Evolutionary conservation across 2,888 invertebrate genomes (phyloP), one percentile per base, ranked within the genome.

Genomic region (Notodonta dromedarius): DNA sequence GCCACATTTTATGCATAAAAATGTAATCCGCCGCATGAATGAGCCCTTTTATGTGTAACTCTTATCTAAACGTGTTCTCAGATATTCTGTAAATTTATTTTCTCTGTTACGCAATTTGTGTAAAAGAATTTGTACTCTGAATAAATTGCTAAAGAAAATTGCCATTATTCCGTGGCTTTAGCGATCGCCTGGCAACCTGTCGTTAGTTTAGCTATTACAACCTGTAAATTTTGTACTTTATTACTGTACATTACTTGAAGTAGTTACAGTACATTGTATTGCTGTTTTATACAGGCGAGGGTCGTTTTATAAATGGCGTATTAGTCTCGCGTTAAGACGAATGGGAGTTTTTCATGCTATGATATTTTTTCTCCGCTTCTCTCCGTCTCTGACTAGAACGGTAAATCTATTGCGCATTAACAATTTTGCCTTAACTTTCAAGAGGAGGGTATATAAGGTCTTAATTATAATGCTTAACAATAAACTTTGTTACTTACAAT

Each of bases 401-500:
- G 35, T 4, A 6, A 6, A 35, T 35, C 24, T 24, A 24, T 24
- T 24, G 24, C 7, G 35, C 35, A 35, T 7, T 35, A 35, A 35
- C 35, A 35, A 6, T 35, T 24, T 2, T 24, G 24, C 24, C 24
- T 24, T 2, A 24, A 24, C 24, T 24, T 24, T 2, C 24, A 24
- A 24, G 24, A 24, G 24, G 24, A 24, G 24, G 24, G n/a, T n/a
- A n/a, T n/a, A n/a, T n/a, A n/a, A n/a, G 5, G 35, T 35, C 35
- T 35, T 35, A 35, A 35, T 35, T 35, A 7, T 24, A 24, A 24
- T 24, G 24, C 24, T 24, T 24, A 24, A 24, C 24, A 24, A 35
- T 1, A 35, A 57, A 35, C 46, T 4, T 35, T 13, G 16, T 11
- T 60, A 96, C 97, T 96, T 89, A 98, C 98, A 91, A 83, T 97